Evolutionary conservation across 2,113 vertebrate genomes (phyloP).

Genomic region (Microcebus tavaratra): DNA sequence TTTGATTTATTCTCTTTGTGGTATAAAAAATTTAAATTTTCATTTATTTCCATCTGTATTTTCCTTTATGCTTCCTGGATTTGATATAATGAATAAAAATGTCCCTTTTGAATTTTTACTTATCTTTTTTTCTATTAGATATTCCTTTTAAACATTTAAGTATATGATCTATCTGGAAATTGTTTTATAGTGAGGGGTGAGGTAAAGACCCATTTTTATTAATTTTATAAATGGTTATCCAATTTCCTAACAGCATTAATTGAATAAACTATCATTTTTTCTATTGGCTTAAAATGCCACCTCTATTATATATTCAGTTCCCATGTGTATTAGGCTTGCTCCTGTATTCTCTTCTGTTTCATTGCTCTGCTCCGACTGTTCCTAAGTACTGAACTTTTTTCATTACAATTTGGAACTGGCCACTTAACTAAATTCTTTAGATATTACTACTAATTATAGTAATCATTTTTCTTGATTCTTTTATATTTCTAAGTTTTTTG

Average conservation of each 20-base stretch:
- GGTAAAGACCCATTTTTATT: background rate
- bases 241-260: background rate
- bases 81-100: background rate
- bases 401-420: background rate
- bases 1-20: background rate
- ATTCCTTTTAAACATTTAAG: background rate
- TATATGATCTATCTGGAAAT: background rate
- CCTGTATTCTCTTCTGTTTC: background rate
- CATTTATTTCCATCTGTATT: background rate
- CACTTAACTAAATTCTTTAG: background rate
- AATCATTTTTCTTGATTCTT: slow-evolving; percentile 11
- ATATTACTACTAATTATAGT: background rate
- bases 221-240: background rate
- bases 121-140: background rate
- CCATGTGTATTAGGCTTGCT: background rate
- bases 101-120: background rate
- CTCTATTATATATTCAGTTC: background rate
- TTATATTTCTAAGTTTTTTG: background rate
- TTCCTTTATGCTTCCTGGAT: background rate
- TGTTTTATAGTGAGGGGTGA: background rate
- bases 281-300: background rate
- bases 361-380: background rate
- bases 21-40: background rate
- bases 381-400: background rate
- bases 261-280: background rate